Evolutionary conservation across 2,888 invertebrate genomes (phyloP), one percentile per base, ranked within the genome.

Genomic region (Leptogaster cylindrica): DNA sequence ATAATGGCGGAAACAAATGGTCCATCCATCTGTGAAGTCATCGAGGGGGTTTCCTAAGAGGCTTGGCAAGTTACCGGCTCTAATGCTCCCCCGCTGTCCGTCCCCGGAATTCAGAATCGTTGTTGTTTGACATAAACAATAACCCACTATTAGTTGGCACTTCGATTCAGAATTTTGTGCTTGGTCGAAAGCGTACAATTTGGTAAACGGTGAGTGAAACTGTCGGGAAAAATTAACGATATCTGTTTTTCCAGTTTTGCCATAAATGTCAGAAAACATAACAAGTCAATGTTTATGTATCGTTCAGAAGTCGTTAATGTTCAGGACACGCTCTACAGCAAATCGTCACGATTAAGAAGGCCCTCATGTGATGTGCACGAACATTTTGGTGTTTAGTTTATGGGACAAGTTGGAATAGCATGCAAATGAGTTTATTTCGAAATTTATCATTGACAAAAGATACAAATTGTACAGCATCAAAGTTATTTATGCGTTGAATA

Each of bases 1-100:
- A 52, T 52, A 52, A 52, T 41, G 58, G 58, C 58, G 58, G 58
- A 25, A 58, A 39, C 58, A 39, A 58, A 58, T 58, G 58, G 36
- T 58, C 58, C 58, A 58, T 58, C 39, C 58, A 58, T 58, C 58
- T 58, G 58, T 39, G 58, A 58, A 39, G 12, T 23, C 16, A 20
- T 25, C 25, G 58, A 39, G 36, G 36, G 58, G 39, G 18, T 41
- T 39, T 25, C 58, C 41, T 39, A 58, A 58, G 58, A 58, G 25
- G 23, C 27, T 14, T 23, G 12, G 20, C 6, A 25, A 41, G 39
- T n/a, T 3, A 14, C 25, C 39, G 28, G 12, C 28, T 31, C 58
- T n/a, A 14, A 20, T 41, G 33, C 58, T 23, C 23, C 14, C 39
- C 12, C 20, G 28, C n/a, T 25, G 16, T 39, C 16, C 36, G 58